Evolutionary conservation across 2,113 vertebrate species (phyloP), one percentile per base, ranked within the genome.

Genomic region (Enhydra lutris): DNA sequence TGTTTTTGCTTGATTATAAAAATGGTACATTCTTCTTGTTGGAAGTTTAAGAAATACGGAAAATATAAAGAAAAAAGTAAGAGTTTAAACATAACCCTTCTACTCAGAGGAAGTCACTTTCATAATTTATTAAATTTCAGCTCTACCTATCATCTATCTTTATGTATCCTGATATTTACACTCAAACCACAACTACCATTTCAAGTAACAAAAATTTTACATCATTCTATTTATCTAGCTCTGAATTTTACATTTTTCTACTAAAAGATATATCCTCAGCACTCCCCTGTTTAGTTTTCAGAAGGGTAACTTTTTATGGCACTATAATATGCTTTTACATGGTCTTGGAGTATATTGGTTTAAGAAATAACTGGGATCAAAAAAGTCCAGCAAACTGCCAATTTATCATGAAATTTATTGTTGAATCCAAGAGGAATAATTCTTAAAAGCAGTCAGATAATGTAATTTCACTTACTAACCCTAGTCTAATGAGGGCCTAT

Each of bases 1-100:
- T 87, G 11, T 65, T 95, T 93, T 78, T 88, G 52, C 50, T 91
- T 90, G 34, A 63, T 88, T 74, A 81, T 91, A 85, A 95, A 94
- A 82, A 65, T 76, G 47, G 67, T 83, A 69, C 3, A 47, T 52
- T 45, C 23, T 63, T 93, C 61, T 78, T 85, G 26, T 55, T 95
- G 20, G 76, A 90, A 80, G 8, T 71, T 80, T 85, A 9, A 86
- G 89, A 81, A 31, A n/a, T 42, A 71, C 6, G 4, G 4, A 92
- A 87, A 85, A 79, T 61, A 73, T 34, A 89, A 95, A 29, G 24
- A 82, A 76, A 82, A 92, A 91, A 81, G 14, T 50, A 83, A 82
- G 34, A 83, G 36, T 91, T 80, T 83, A 71, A 79, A 42, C 1
- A 76, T 39, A 96, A 93, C 36, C 6, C 10, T 84, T 91, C 6